Base-by-base conservation (phyloP, 2,113 vertebrate genomes). In the Excalfactoria chinensis region DNA sequence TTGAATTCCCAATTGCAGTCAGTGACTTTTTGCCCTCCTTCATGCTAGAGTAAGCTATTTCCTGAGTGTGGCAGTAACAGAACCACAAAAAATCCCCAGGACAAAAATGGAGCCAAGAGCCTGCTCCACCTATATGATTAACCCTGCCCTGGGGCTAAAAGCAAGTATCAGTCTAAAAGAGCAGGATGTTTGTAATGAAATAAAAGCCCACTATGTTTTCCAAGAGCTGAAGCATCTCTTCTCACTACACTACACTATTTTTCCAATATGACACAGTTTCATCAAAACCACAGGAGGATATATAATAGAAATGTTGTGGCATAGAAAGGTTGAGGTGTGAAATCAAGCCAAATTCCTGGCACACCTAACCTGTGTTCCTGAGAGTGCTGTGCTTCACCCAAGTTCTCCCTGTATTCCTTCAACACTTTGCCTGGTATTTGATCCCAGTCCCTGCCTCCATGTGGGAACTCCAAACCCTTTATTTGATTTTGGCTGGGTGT, bases 31-130 rank as follows among this genome's bases (percentile, higher is more conserved):
- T 43, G 51, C 48, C 15, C 35, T 70, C 49, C 59, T 78, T 28
- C 11, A 16, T 26, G 1, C 16, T 7, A 13, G 82, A 22, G 74
- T 80, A 72, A 86, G 72, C 87, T 72, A 8, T 73, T 95, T 95
- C 89, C 87, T 89, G 74, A 6, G 1, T 12, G 55, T 28, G 84
- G 55, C 78, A 53, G 70, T 49, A 79, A 55, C 0, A 0, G 59
- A 62, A 30, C 74, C 2, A 11, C 84, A 93, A 83, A 69, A 91
- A 95, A 88, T 88, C 11, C 95, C 95, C 71, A 22, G 37, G 56
- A 20, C 64, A 82, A 23, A 68, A 88, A 53, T 12, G 72, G 49
- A 79, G 75, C 40, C 59, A 37, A 55, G 68, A 73, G 75, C 46
- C 68, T 59, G 7, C 79, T 70, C 37, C n/a, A 49, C 71, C 89